A percentile compares a stretch with the other conserved stretches of the same genome.
Evolutionary conservation across 2,888 invertebrate species (phyloP).

Genomic region (Idaea aversata): DNA sequence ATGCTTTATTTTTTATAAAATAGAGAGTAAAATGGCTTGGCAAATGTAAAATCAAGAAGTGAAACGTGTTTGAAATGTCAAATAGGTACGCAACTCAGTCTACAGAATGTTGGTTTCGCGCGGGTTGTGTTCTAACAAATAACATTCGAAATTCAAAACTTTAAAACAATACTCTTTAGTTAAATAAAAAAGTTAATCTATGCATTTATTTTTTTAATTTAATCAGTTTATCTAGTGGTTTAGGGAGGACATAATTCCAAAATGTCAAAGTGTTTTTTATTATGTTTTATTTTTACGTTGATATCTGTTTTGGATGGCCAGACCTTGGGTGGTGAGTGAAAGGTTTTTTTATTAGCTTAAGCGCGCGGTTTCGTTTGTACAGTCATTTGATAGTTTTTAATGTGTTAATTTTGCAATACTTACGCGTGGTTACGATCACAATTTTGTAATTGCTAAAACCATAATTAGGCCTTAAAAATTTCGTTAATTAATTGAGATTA

Average conservation of each 20-base stretch:
- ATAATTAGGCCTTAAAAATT: too few species aligned
- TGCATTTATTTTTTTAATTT: conserved; percentile 12
- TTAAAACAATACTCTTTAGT: conserved; percentile 13
- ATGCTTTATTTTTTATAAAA: fast-evolving
- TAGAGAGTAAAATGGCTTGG: conserved; percentile 25
- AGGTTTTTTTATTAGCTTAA: conserved; percentile 44
- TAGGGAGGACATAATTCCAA: conserved; percentile 9
- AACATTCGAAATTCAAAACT: conserved; percentile 21
- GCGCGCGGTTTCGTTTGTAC: background rate
- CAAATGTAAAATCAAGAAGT: conserved; percentile 18
- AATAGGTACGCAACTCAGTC: conserved; percentile 36
- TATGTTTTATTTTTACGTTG: conserved; percentile 44
- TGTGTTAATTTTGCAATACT: background rate
- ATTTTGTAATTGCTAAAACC: too few species aligned
- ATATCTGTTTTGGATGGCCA: conserved; percentile 57
- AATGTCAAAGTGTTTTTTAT: conserved; percentile 34
- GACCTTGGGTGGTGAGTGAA: conserved; percentile 74
- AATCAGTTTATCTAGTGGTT: conserved; percentile 3
- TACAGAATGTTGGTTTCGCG: conserved; percentile 39
- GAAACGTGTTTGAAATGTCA: conserved; percentile 30
- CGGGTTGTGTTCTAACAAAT: conserved; percentile 16
- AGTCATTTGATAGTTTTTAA: background rate
- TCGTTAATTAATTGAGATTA: too few species aligned
- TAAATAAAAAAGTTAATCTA: background rate
- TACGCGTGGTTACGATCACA: too few species aligned